phyloP scores from a whole-genome alignment of 2,113 vertebrate species.

The Microcebus griseorufus region DNA sequence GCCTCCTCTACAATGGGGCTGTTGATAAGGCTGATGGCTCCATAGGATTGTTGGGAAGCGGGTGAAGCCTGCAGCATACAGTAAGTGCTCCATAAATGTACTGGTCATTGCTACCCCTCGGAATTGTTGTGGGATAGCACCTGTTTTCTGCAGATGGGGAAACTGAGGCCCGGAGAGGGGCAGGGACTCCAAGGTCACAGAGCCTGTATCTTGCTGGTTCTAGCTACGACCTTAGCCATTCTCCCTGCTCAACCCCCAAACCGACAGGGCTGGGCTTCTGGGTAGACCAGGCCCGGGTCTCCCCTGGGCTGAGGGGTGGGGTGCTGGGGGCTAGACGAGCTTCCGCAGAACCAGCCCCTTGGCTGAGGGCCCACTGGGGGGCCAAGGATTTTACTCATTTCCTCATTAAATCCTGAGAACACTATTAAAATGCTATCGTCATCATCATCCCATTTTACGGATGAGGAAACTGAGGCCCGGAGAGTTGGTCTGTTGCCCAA shows the following conservation, averaged over 20 bases:
- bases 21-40: too few relatives aligned
- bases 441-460: not conserved
- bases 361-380: too few relatives aligned
- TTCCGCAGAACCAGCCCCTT: not conserved
- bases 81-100: not conserved
- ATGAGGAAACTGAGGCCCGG: not conserved
- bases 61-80: not conserved
- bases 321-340: rapidly evolving
- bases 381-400: not conserved
- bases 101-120: not conserved
- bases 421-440: not conserved
- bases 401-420: not conserved
- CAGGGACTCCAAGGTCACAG: not conserved
- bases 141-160: not conserved
- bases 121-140: not conserved
- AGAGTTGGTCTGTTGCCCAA: too few relatives aligned
- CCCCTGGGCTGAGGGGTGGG: not conserved
- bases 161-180: not conserved
- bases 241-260: not conserved
- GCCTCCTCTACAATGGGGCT: rapidly evolving
- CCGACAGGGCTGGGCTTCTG: not conserved
- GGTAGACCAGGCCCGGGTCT: not conserved
- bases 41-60: not conserved
- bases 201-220: not conserved
- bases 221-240: not conserved